These are phyloP conservation scores for Ditylenchus dipsaci DNA, from an alignment of 1,140 invertebrate species.

Conservation along the genomic window DNA sequence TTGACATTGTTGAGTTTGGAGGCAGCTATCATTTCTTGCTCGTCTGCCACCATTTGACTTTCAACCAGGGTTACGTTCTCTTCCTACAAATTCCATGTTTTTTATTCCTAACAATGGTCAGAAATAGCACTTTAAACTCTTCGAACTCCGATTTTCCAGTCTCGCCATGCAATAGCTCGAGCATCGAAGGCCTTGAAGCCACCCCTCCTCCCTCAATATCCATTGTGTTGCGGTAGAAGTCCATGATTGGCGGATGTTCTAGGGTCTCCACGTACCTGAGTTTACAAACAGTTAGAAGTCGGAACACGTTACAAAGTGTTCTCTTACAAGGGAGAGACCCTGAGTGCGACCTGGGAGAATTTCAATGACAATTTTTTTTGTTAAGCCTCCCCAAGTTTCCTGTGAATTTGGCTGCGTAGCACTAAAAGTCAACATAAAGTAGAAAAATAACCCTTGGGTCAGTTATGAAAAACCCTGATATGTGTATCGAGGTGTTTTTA, in stretches of 20 bases:
- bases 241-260: conserved; percentile 55
- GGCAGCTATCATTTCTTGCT: not conserved
- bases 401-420: no score
- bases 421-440: no score
- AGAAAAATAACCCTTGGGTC: no score
- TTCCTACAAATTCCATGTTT: conserved; percentile 3
- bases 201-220: conserved; percentile 16
- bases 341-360: no score
- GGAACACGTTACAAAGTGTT: not conserved
- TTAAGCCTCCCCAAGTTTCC: no score
- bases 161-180: conserved; percentile 49
- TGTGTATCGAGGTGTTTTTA: no score
- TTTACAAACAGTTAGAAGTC: not conserved
- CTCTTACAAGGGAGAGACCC: no score
- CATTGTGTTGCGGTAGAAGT: conserved; percentile 56
- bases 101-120: not conserved
- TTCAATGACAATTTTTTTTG: no score
- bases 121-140: not conserved
- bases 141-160: conserved; percentile 9
- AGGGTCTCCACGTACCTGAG: conserved; percentile 8
- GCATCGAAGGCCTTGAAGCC: conserved; percentile 47
- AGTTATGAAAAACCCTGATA: no score
- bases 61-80: not conserved
- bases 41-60: conserved; percentile 14
- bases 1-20: not conserved